These are phyloP conservation scores for Oncopeltus fasciatus DNA, from an alignment of 1,140 invertebrate genomes.

Conservation along the genomic window DNA sequence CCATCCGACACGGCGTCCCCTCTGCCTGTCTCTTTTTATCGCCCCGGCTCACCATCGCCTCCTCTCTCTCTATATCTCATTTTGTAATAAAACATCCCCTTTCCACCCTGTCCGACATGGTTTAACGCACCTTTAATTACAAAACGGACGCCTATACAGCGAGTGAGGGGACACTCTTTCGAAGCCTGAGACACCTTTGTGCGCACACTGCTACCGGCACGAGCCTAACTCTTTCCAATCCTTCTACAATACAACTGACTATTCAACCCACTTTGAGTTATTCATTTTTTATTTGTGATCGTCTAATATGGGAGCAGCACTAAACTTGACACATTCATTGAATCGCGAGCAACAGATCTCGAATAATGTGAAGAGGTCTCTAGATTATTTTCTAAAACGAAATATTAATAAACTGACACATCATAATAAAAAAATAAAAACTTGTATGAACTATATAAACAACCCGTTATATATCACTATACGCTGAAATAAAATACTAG, in stretches of 20 bases:
- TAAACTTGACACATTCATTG: no score
- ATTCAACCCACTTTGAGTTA: no score
- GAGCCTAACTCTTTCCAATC: not conserved
- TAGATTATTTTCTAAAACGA: no score
- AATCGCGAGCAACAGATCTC: no score
- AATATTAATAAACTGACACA: no score
- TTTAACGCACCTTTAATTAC: conserved; percentile 8
- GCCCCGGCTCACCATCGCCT: not conserved
- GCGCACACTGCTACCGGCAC: not conserved
- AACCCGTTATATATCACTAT: no score
- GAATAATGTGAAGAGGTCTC: no score
- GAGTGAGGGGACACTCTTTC: not conserved
- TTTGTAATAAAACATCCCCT: conserved; percentile 8
- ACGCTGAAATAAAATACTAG: no score
- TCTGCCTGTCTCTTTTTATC: not conserved
- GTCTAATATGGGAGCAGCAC: no score
- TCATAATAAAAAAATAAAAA: no score
- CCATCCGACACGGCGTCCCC: not conserved
- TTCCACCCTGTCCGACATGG: conserved; percentile 5
- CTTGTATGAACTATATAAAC: no score
- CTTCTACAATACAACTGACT: no score
- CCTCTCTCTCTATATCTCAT: conserved; percentile 2
- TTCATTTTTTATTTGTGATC: not conserved
- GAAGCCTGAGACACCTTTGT: not conserved
- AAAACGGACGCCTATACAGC: not conserved